A percentile compares a stretch with the other conserved stretches of the same genome.
phyloP scores from a whole-genome alignment of 2,888 invertebrate species.

The Tachystola acroxantha region DNA sequence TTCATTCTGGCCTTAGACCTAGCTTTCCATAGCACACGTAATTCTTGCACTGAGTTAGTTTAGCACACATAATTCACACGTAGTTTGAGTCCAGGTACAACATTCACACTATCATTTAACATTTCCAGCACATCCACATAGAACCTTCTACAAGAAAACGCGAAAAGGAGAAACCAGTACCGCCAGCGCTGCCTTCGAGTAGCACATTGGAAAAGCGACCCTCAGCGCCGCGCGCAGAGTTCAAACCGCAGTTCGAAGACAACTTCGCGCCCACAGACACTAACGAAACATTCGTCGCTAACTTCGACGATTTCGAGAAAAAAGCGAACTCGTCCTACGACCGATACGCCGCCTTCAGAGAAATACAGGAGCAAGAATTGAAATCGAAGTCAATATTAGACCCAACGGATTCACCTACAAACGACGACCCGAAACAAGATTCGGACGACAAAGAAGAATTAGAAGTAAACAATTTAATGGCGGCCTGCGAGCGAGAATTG shows the following conservation, averaged over 20 bases:
- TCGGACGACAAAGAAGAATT: constrained; percentile 58
- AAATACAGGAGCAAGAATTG: constrained; percentile 87
- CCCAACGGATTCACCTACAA: constrained; percentile 32
- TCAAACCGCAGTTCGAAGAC: constrained; percentile 81
- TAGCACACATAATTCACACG: too few species aligned
- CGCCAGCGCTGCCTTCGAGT: constrained; percentile 13
- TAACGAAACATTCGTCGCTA: constrained; percentile 80
- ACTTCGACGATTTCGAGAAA: constrained; percentile 80
- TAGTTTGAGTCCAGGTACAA: too few species aligned
- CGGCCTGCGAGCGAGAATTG: constrained; percentile 38
- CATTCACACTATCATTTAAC: too few species aligned
- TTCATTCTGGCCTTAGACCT: too few species aligned
- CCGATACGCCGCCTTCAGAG: constrained; percentile 92
- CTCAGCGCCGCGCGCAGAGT: constrained; percentile 34
- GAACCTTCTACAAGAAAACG: constrained; percentile 34
- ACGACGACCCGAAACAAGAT: constrained; percentile 50
- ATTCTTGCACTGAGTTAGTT: too few species aligned
- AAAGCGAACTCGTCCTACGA: constrained; percentile 82
- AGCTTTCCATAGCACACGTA: too few species aligned
- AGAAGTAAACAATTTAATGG: constrained; percentile 48
- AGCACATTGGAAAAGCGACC: constrained; percentile 24
- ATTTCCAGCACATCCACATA: constrained; percentile 56
- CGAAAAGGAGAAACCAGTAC: constrained; percentile 48
- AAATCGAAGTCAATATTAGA: constrained; percentile 66
- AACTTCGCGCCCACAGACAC: constrained; percentile 72